Conservation (phyloP, 1,140 invertebrate species). For the Drosophila simulans region DNA sequence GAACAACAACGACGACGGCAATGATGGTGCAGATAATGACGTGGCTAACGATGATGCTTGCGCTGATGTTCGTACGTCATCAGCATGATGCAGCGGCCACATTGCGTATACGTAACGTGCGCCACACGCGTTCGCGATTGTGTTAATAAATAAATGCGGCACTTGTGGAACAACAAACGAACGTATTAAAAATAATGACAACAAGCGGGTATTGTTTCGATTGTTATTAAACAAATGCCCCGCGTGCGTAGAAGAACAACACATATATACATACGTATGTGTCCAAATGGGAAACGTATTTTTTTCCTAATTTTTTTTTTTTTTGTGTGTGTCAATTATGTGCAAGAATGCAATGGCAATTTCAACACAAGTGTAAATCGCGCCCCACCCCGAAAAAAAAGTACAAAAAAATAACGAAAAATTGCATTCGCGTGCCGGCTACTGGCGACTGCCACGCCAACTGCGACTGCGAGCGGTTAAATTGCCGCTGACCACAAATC, state of each 20-base stretch:
- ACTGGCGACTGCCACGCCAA: slow-evolving; percentile 21
- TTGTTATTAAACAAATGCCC: slow-evolving; percentile 33
- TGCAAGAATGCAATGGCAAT: slow-evolving; percentile 36
- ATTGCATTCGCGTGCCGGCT: slow-evolving; percentile 35
- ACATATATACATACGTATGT: background rate
- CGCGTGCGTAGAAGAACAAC: background rate
- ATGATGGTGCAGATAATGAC: slow-evolving; percentile 24
- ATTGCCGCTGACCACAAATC: slow-evolving; percentile 60
- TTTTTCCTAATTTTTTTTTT: background rate
- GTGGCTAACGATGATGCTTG: slow-evolving; percentile 13
- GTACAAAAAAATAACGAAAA: background rate
- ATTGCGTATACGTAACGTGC: slow-evolving; percentile 59
- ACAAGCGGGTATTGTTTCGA: slow-evolving; percentile 40
- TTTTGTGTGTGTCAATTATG: slow-evolving; percentile 21
- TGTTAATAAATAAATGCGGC: slow-evolving; percentile 14
- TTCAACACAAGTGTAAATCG: slow-evolving; percentile 30
- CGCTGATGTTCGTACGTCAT: slow-evolving; percentile 18
- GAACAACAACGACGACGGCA: slow-evolving; percentile 3
- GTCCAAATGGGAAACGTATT: background rate
- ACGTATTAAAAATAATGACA: slow-evolving; percentile 2
- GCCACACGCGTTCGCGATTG: slow-evolving; percentile 5
- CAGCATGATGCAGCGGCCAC: slow-evolving; percentile 9
- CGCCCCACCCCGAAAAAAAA: slow-evolving; percentile 34
- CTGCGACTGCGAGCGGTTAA: slow-evolving; percentile 6
- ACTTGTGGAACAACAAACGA: slow-evolving; percentile 7